phyloP scores from a whole-genome alignment of 2,113 vertebrate genomes.

The Eptesicus fuscus region DNA sequence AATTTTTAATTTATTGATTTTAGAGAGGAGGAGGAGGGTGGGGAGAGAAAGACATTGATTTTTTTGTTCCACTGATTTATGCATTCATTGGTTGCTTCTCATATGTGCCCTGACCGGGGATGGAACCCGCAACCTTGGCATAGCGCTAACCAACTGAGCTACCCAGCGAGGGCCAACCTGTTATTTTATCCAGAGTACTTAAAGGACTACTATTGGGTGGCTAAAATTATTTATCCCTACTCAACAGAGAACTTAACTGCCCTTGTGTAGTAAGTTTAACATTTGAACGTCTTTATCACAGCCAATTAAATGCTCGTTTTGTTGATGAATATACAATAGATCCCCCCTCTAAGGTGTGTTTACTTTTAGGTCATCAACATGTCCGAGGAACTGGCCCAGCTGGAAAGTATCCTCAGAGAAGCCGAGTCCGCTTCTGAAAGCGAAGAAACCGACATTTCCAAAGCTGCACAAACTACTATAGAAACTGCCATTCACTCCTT shows the following conservation, averaged over 20 bases:
- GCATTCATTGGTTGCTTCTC: background rate
- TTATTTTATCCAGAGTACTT: background rate
- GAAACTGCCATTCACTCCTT: constrained; percentile 97
- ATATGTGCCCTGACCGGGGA: background rate
- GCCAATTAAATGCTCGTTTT: background rate
- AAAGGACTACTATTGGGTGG: background rate
- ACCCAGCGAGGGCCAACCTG: background rate
- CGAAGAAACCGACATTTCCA: constrained; percentile 88
- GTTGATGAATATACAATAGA: background rate
- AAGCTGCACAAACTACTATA: constrained; percentile 90
- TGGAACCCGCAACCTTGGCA: background rate
- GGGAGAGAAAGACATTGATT: background rate
- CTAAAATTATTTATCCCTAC: background rate
- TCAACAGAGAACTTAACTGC: background rate
- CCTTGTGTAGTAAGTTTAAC: background rate
- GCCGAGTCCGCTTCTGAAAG: constrained; percentile 86
- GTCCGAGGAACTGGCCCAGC: constrained; percentile 93
- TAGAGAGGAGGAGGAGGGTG: background rate
- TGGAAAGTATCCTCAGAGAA: constrained; percentile 94
- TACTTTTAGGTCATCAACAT: constrained; percentile 94
- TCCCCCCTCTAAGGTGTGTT: background rate
- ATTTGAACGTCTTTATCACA: background rate
- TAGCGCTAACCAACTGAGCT: background rate
- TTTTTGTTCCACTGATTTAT: background rate
- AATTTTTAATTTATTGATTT: background rate